Evolutionary conservation across 2,888 invertebrate genomes (phyloP).

Genomic region (Mechanitis messenoides): DNA sequence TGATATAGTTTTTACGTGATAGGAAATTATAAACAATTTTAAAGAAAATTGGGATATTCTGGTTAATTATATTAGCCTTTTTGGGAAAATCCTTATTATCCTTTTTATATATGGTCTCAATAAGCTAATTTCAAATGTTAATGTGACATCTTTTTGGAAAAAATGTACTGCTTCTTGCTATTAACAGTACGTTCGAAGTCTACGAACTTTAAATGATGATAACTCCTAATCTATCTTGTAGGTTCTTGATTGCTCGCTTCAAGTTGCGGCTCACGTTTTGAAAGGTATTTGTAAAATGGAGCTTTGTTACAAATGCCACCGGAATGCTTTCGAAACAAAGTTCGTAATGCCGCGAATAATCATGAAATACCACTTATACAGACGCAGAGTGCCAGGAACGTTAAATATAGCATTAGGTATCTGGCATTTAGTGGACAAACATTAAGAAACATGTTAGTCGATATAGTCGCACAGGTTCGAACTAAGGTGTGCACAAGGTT

Average conservation of each 20-base stretch:
- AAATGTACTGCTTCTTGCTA: no score
- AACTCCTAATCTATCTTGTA: neutral
- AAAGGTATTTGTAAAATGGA: conserved; percentile 25
- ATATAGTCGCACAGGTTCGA: conserved; percentile 43
- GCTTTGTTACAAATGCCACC: conserved; percentile 14
- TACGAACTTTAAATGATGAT: neutral
- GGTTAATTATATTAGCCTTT: no score
- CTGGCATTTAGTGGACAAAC: conserved; percentile 55
- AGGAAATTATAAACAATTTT: no score
- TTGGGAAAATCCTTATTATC: no score
- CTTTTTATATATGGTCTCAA: no score
- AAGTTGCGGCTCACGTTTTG: conserved; percentile 6
- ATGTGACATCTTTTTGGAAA: no score
- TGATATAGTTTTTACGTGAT: no score
- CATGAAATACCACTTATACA: conserved; percentile 36
- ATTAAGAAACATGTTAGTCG: conserved; percentile 46
- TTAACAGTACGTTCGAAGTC: no score
- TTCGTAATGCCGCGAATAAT: conserved; percentile 36
- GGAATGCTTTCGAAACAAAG: conserved; percentile 35
- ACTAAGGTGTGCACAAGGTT: conserved; percentile 44
- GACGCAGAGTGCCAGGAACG: conserved; percentile 14
- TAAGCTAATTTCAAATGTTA: no score
- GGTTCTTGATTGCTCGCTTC: neutral
- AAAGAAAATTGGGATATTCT: no score
- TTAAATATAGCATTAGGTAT: conserved; percentile 44